phyloP scores from a whole-genome alignment of 2,888 invertebrate species.

The Tachina fera region DNA sequence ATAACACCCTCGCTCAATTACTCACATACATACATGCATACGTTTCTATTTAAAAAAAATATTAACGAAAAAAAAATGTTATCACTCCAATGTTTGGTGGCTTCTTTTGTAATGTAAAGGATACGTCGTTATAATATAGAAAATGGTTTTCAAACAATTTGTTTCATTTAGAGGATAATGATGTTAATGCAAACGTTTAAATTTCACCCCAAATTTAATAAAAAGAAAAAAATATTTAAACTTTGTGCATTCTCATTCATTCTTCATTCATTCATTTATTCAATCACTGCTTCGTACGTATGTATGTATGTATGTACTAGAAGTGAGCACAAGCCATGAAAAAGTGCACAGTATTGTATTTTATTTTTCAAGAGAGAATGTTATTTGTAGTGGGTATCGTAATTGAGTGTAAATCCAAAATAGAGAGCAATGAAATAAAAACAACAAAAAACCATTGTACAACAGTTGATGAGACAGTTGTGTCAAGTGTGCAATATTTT shows the following conservation, averaged over 20 bases:
- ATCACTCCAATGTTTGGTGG: conserved; percentile 60
- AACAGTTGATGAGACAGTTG: too few species aligned
- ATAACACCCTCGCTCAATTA: conserved; percentile 31
- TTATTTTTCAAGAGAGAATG: too few species aligned
- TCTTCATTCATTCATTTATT: conserved; percentile 12
- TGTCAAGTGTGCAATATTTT: too few species aligned
- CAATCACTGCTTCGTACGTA: neutral
- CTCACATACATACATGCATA: conserved; percentile 25
- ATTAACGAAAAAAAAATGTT: neutral
- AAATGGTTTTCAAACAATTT: conserved; percentile 70
- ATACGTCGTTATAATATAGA: conserved; percentile 59
- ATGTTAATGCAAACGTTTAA: conserved; percentile 72
- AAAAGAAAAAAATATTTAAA: conserved; percentile 21
- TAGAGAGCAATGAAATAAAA: too few species aligned
- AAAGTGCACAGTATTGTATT: too few species aligned
- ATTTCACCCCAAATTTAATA: conserved; percentile 59
- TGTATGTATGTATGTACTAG: neutral
- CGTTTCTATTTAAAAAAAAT: neutral
- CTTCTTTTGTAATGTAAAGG: conserved; percentile 48
- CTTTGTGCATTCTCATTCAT: conserved; percentile 50
- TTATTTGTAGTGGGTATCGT: too few species aligned
- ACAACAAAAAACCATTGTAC: too few species aligned
- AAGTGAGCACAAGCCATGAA: too few species aligned
- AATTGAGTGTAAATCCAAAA: too few species aligned
- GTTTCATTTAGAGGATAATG: conserved; percentile 72